A percentile compares a stretch with the other conserved stretches of the same genome.
These are phyloP conservation scores for Eurytemora carolleeae DNA, from an alignment of 1,140 invertebrate genomes.

Conservation along the genomic window DNA sequence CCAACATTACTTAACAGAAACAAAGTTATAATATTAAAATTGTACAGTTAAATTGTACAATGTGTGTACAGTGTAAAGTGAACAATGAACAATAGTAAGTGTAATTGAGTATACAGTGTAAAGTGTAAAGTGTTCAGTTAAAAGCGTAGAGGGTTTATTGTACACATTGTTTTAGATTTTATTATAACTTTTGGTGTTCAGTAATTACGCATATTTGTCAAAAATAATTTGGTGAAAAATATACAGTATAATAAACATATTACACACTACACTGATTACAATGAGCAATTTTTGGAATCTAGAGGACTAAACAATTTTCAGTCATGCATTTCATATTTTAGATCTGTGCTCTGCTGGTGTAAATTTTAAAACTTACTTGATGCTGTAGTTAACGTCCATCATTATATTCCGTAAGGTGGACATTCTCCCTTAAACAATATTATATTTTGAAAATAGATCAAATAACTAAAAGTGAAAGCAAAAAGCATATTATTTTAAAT, in stretches of 20 bases:
- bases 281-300: neutral
- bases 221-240: too few relatives aligned
- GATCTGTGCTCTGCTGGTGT: neutral
- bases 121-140: too few relatives aligned
- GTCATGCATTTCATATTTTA: neutral
- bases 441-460: too few relatives aligned
- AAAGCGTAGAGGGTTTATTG: too few relatives aligned
- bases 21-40: neutral
- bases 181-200: neutral
- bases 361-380: neutral
- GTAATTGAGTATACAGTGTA: too few relatives aligned
- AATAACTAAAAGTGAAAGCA: too few relatives aligned
- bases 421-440: too few relatives aligned
- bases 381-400: neutral
- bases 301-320: neutral
- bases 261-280: too few relatives aligned
- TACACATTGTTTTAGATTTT: too few relatives aligned
- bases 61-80: neutral
- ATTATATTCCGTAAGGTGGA: neutral
- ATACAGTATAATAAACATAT: too few relatives aligned
- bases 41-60: neutral
- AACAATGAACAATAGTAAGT: too few relatives aligned
- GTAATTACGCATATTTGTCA: neutral
- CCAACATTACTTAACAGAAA: neutral
- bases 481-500: too few relatives aligned